Evolutionary conservation across 2,113 vertebrate genomes (phyloP).

Genomic region (Corythornis vintsioides): DNA sequence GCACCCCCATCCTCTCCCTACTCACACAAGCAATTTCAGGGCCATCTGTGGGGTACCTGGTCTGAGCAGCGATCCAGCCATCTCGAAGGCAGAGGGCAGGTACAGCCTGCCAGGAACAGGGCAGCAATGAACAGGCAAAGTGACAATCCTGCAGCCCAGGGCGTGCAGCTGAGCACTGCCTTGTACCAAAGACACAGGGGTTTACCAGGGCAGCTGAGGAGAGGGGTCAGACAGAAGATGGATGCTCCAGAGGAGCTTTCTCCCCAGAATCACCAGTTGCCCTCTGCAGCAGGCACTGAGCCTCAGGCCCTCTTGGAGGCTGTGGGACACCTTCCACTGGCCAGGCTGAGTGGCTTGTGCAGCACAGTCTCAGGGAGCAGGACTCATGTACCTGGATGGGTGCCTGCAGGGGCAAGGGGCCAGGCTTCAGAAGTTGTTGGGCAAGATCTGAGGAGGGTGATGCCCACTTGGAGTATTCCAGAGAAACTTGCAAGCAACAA

Average conservation of each 20-base stretch:
- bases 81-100: neutral
- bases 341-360: neutral
- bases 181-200: too few relatives aligned
- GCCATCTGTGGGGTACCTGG: neutral
- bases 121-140: neutral
- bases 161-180: accelerated
- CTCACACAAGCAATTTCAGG: neutral
- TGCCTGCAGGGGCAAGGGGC: neutral
- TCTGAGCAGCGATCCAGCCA: neutral
- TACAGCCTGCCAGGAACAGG: neutral
- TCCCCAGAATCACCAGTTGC: neutral
- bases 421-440: neutral
- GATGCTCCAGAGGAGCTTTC: neutral
- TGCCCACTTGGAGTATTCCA: neutral
- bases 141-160: neutral
- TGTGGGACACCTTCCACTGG: neutral
- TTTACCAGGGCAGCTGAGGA: neutral
- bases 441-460: neutral
- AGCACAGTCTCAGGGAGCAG: neutral
- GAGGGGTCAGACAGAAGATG: neutral
- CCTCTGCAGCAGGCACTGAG: neutral
- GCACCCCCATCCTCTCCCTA: neutral
- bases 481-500: neutral
- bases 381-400: neutral
- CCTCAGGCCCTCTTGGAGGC: neutral